Evolutionary conservation across 2,888 invertebrate species (phyloP), one percentile per base, ranked within the genome.

Genomic region (Ophion ventricosus): DNA sequence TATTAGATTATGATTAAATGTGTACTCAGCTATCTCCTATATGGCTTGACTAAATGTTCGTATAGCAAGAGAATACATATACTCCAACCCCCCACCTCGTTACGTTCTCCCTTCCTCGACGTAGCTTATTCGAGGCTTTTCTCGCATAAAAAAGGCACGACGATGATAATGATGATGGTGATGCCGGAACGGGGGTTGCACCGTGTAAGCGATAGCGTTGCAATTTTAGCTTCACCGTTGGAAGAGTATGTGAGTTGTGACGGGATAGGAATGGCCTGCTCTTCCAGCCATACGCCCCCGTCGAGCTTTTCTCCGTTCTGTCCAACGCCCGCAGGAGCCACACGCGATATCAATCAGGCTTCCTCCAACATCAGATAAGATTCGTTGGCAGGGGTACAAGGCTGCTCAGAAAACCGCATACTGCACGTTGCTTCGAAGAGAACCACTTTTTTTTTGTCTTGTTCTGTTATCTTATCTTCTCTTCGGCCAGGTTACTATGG

Each of bases 1-100:
- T 93, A 93, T 93, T 93, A 93, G 92, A 93, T 93, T 93, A 93
- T 92, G 92, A 93, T 93, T 93, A 92, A 93, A 93, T 92, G 92
- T 92, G 92, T 92, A 91, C 92, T 91, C 90, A 90, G 90, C 90
- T 70, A 82, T 82, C 91, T 84, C 80, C 88, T 88, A 87, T 61
- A 78, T 61, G 23, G 90, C 89, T 88, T 89, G 75, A 66, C 90
- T 92, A 91, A 92, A 92, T 89, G 91, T 91, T 92, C 90, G 88
- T 88, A 88, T 87, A 77, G 35, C 25, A 77, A 43, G 61, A 69
- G 66, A 57, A 77, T 56, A 40, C 63, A 83, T 85, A 64, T 11
- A 69, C 57, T 59, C 43, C 87, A 87, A 85, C 76, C 73, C 78
- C 54, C 25, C 63, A 61, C 74, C 43, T 63, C 20, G n/a, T 8